Evolutionary conservation across 1,140 invertebrate genomes (phyloP), one percentile per base, ranked within the genome.

Genomic region (Metopolophium dirhodum): DNA sequence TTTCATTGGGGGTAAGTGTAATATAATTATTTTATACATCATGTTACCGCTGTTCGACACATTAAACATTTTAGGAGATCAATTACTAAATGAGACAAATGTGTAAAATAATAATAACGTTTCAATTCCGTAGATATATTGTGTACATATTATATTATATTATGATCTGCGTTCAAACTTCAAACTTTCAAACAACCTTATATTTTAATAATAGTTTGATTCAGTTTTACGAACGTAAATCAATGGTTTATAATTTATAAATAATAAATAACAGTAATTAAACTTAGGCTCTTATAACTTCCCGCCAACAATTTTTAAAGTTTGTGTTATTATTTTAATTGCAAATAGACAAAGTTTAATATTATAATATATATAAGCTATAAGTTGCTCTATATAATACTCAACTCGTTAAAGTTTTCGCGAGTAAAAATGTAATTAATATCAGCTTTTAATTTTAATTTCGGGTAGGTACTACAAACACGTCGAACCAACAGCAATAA

Each of bases 311-410:
- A 18, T 77, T 77, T 77, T 77, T 77, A 23, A 77, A 77, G 61
- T 77, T n/a, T 77, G 26, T 77, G 61, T 77, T 77, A n/a, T 77
- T n/a, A 77, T 77, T 77, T 77, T 77, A n/a, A 77, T 77, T 77
- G 14, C 14, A n/a, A 77, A 77, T 77, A 77, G 61, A 35, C 30
- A 77, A 77, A 77, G 61, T 77, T 77, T 77, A 18, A 77, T n/a
- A 77, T 77, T n/a, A 77, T 77, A 77, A 77, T 77, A 77, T n/a
- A 77, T n/a, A n/a, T 77, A 4, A 14, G 30, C 14, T 18, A 77
- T 77, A 6, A 18, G 14, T 77, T n/a, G 14, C 30, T 14, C 18
- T n/a, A n/a, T 77, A 77, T 30, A 37, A 37, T 37, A 37, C 37
- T 77, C 61, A 77, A n/a, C 61, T 77, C 30, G 61, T 77, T 77